These are phyloP conservation scores for Oenanthe melanoleuca DNA, from an alignment of 2,113 vertebrate species.

Conservation along the genomic window DNA sequence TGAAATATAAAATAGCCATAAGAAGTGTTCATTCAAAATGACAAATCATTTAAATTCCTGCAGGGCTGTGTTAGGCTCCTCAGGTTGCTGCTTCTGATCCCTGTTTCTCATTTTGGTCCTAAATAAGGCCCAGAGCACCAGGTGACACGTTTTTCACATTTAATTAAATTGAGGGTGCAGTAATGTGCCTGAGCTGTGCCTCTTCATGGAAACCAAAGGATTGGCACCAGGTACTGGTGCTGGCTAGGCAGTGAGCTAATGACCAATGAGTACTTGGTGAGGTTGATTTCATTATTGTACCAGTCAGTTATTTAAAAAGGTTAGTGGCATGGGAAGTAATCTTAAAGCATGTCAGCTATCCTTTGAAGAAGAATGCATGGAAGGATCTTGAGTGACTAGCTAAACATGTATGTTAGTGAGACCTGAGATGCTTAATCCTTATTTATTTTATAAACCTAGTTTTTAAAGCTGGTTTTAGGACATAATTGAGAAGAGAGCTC, in stretches of 20 bases:
- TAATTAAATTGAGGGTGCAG: background rate
- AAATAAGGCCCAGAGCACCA: background rate
- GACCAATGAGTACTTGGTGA: background rate
- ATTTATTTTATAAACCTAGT: background rate
- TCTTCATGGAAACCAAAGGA: background rate
- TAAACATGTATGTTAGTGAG: background rate
- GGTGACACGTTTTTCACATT: background rate
- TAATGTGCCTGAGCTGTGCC: background rate
- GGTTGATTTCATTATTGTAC: background rate
- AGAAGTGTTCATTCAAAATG: background rate
- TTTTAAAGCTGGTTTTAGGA: background rate
- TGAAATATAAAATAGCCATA: background rate
- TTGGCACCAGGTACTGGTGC: background rate
- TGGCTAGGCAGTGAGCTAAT: background rate
- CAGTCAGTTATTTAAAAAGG: background rate
- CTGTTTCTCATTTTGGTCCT: background rate
- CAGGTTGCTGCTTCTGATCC: background rate
- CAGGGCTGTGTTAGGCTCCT: background rate
- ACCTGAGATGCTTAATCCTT: background rate
- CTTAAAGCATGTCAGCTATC: background rate
- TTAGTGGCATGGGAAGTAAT: background rate
- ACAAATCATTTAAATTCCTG: background rate
- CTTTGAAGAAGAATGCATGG: background rate
- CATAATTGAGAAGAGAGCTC: background rate
- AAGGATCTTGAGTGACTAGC: background rate